Evolutionary conservation across 37 sponge, comb jelly and placozoan genomes (phyloP), one percentile per base, ranked within the genome.

Genomic region (Geodia barretti): DNA sequence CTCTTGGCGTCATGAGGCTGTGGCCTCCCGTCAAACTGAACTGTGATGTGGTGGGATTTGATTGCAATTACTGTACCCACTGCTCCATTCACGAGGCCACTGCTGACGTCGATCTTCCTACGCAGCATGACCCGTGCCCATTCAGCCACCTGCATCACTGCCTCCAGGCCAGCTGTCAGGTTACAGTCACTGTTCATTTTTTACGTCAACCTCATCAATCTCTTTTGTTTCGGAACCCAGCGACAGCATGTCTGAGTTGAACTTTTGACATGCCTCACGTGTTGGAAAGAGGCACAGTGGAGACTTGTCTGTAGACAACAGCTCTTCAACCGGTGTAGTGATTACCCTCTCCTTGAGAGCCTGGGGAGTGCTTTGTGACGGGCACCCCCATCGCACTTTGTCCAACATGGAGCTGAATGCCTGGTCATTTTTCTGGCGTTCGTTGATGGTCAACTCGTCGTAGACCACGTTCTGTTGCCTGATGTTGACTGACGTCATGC

Each of bases 71-170:
- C 77, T 1, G 79, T 83, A 17, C 88, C 92, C 40, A 83, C 37
- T 36, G 81, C 81, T 25, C 92, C 88, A 73, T 92, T 92, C 14
- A 92, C 83, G 34, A 92, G 82, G n/a, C n/a, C 40, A 75, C 84
- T 33, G 19, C 71, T 40, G 7, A 64, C 75, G 67, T 84, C 73
- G 1, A 92, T 63, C 68, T 92, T 88, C 8, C 81, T 60, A 20
- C 92, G 71, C 31, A 87, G 72, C 88, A 92, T 92, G 39, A 92
- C 87, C 3, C 82, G 72, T 5, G 79, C 81, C 14, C 92, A 88
- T n/a, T 80, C 81, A 38, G 80, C 84, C 11, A 91, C 68, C 17
- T 39, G 19, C 8, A 85, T 62, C 25, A n/a, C 25, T 40, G 76
- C 82, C 43, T 85, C 83, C 47, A 90, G 66, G 26, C 87, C 92